A percentile compares a stretch with the other conserved stretches of the same genome.
These are phyloP conservation scores for Lucilia cuprina DNA, from an alignment of 1,140 invertebrate genomes.

Conservation along the genomic window DNA sequence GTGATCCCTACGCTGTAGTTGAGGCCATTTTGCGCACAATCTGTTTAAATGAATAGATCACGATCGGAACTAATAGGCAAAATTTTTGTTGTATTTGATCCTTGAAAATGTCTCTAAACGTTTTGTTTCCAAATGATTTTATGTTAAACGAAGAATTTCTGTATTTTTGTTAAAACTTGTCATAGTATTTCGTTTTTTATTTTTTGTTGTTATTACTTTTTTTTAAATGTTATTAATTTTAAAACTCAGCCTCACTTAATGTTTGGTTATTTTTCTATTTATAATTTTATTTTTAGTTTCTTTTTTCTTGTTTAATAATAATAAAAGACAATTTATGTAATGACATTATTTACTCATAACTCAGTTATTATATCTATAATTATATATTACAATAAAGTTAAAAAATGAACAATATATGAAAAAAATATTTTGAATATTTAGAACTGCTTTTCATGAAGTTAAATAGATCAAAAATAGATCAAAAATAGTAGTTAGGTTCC, in stretches of 20 bases:
- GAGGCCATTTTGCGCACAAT: conserved; percentile 73
- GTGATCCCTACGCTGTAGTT: conserved; percentile 80
- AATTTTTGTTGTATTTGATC: conserved; percentile 23
- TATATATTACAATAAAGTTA: not conserved
- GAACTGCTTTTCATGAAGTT: too few relatives aligned
- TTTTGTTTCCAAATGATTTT: conserved; percentile 9
- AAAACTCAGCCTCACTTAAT: too few relatives aligned
- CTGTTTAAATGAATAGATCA: conserved; percentile 69
- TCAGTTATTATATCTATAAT: not conserved
- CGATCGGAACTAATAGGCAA: not conserved
- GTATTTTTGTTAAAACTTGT: not conserved
- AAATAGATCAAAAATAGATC: too few relatives aligned
- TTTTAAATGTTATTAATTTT: not conserved
- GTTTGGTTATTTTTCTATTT: not conserved
- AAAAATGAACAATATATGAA: not conserved
- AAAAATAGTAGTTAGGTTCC: too few relatives aligned
- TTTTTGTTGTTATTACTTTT: not conserved
- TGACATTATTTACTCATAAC: conserved; percentile 7
- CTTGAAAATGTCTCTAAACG: not conserved
- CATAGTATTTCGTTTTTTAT: not conserved
- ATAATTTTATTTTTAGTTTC: not conserved
- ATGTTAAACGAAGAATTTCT: not conserved
- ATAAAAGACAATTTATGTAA: not conserved
- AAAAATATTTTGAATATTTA: not conserved
- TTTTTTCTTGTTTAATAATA: not conserved